Evolutionary conservation across 2,797 vertebrate species (phyloP), one percentile per base, ranked within the genome.

Genomic region (Enteromius afrohamiltoni): DNA sequence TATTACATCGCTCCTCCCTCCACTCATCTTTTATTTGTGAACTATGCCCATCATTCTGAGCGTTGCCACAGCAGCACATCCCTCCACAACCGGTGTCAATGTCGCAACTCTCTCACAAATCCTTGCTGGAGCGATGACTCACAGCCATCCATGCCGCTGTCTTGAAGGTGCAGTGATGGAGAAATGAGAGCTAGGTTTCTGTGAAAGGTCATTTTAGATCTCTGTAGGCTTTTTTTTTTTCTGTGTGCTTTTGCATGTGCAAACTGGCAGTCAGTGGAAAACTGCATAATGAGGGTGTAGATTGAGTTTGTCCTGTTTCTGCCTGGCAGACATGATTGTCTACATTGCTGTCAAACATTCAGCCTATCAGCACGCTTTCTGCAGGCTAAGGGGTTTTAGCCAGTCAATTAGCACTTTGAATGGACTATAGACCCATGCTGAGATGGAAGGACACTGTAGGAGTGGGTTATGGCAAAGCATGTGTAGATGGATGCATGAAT

Each of bases 11-110:
- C 58, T 34, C 55, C 76, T 42, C 45, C 67, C 58, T 80, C 40
- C 74, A 42, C 71, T 83, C 45, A 51, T 78, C 29, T 73, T 84
- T 83, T 82, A 47, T 60, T 80, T 85, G 68, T 81, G 45, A 85
- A 85, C 75, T 76, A 55, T 74, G 29, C 29, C 3, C 58, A 19
- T 42, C 6, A 49, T 64, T 69, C 58, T 26, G 29, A 80, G n/a
- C 21, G 34, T 74, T 81, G 81, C 74, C n/a, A 40, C 53, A 31
- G 45, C n/a, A 80, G 34, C 60, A 40, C 23, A 68, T 23, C 55
- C 42, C 60, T 26, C 58, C 69, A 68, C 69, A 74, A 58, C 65
- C 47, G 53, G 23, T 73, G 62, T n/a, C 67, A 23, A 45, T 13
- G 21, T 79, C 23, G 31, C 55, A 65, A 14, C 4, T 64, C 62